Percentiles rank a stretch among this genome's conserved stretches.
These are phyloP conservation scores for Drosophila parabipectinata DNA, from an alignment of 1,140 invertebrate species.

Conservation along the genomic window DNA sequence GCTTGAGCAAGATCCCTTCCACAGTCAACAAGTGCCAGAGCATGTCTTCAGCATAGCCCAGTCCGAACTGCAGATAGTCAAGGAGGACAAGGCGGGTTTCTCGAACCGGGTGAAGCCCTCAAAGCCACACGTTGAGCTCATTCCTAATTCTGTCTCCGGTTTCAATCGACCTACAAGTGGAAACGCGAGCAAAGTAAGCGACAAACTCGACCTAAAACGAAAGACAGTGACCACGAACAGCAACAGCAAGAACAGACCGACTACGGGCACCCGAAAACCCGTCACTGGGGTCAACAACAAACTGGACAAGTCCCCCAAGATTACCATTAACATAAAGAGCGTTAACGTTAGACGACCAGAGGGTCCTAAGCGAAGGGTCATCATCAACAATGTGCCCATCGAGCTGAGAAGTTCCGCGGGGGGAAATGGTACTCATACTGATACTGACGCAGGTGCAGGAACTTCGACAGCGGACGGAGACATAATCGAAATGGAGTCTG, in stretches of 20 bases:
- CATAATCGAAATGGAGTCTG: slow-evolving; percentile 7
- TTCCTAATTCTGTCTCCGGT: slow-evolving; percentile 50
- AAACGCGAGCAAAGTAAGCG: slow-evolving; percentile 59
- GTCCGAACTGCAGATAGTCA: slow-evolving; percentile 43
- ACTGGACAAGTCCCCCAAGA: slow-evolving; percentile 69
- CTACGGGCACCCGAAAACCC: slow-evolving; percentile 43
- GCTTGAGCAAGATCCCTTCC: slow-evolving; percentile 80
- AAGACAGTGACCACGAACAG: slow-evolving; percentile 52
- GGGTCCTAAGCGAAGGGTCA: slow-evolving; percentile 53
- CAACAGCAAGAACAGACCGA: slow-evolving; percentile 49
- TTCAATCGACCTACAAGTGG: slow-evolving; percentile 49
- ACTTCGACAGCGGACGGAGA: slow-evolving; percentile 8
- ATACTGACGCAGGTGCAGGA: slow-evolving; percentile 1
- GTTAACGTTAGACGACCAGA: slow-evolving; percentile 43
- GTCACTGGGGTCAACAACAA: slow-evolving; percentile 67
- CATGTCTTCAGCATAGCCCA: slow-evolving; percentile 48
- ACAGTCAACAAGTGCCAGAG: slow-evolving; percentile 34
- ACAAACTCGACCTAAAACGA: slow-evolving; percentile 78
- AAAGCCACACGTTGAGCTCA: slow-evolving; percentile 56
- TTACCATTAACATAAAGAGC: slow-evolving; percentile 57
- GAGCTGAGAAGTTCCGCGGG: slow-evolving; percentile 55
- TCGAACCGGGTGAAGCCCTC: slow-evolving; percentile 57
- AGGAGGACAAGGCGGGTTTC: slow-evolving; percentile 75
- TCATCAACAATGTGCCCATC: slow-evolving; percentile 79
- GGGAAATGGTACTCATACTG: slow-evolving; percentile 31